Evolutionary conservation across 1,140 invertebrate genomes (phyloP), one percentile per base, ranked within the genome.

Genomic region (Drepana arcuata): DNA sequence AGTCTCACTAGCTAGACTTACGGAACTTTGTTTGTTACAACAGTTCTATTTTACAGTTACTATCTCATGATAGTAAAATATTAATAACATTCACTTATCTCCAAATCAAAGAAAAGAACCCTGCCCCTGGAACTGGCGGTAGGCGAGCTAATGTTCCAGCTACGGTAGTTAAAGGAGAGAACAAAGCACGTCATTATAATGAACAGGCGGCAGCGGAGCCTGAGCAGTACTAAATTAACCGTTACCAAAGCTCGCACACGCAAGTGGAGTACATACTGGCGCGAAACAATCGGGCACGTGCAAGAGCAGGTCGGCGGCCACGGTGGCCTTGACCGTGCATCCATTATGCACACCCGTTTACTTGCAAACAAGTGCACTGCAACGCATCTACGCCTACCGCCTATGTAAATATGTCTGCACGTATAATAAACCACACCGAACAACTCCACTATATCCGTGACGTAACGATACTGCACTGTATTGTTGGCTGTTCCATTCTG

Each of bases 271-370:
- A 48, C 34, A 48, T 36, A 40, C 27, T 49, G 29, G 42, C 45
- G 54, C 45, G 58, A 66, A 73, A 68, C 60, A 71, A 69, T 65
- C 57, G 52, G 50, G 52, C 68, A 66, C 67, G 60, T 75, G 69
- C 56, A 58, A 54, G 35, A 48, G 36, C 45, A 45, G 59, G 67
- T 63, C 59, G 55, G 23, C 57, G 63, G 43, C 56, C 58, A 69
- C 41, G 46, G 41, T 55, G 70, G 48, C 74, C 74, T 75, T 79
- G 74, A 75, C 70, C 74, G 71, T 68, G 65, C 69, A 65, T 70
- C 60, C 62, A 74, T 79, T 79, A 75, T 64, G 62, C 62, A 66
- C 62, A 66, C 58, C 55, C 45, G 65, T 64, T 69, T 72, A 68
- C 64, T 68, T 68, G 56, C 58, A 53, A 71, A 68, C 60, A 57